Base-by-base conservation (phyloP, 2,888 invertebrate species). In the Nasonia oneida region DNA sequence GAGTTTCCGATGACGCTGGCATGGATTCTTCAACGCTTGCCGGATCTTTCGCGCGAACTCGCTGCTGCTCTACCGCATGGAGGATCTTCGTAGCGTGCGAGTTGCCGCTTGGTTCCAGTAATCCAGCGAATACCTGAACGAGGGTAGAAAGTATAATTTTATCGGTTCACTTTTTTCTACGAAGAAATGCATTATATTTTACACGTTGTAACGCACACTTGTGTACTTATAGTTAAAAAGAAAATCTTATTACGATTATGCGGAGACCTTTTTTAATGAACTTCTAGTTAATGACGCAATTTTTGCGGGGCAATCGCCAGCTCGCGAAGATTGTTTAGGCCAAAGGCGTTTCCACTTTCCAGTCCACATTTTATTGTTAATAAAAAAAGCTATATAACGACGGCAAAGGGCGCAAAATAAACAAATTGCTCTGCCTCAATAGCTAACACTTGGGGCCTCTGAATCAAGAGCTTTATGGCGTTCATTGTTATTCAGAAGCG, bases 101-200 rank as follows among this genome's bases (percentile, higher is more conserved):
- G 50, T 94, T 88, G 37, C 89, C 94, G 3, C 93, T 93, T 0
- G 95, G 94, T 86, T 95, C 95, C 89, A 94, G 94, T 90, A 96
- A 92, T 0, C 97, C 97, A 0, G 97, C 97, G 90, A 97, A 97
- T 18, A 97, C 97, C 92, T 92, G 87, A 3, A 15, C 5, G 10
- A 70, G 29, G 23, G n/a, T 64, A 23, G 23, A 5, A 23, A 64
- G n/a, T 64, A 64, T n/a, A n/a, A 64, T 10, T 29, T 29, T 64
- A 64, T n/a, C 29, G 12, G 23, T 23, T 64, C 8, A 61, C 23
- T 61, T 61, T 3, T 61, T 18, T 61, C n/a, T 61, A 37, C 0
- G 0, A 37, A 37, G 37, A 0, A 4, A 37, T 37, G 37, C 37
- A 37, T 37, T 37, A 37, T 5, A 37, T 37, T 37, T 37, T 37